A percentile compares a stretch with the other conserved stretches of the same genome.
Evolutionary conservation across 1,140 invertebrate species (phyloP).

Genomic region (Meloidogyne floridensis): DNA sequence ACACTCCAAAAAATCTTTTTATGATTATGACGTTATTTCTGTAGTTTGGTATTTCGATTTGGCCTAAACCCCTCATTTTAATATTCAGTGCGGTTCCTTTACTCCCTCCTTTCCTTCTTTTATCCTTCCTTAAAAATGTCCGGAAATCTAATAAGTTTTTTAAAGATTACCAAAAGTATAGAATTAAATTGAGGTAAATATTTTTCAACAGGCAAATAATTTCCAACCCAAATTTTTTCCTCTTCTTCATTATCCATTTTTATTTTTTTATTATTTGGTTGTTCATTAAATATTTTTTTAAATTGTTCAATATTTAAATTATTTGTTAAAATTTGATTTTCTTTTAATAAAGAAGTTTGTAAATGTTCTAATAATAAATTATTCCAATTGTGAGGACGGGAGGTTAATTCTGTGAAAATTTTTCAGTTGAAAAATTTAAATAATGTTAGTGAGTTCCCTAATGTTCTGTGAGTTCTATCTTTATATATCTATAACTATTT

Average conservation of each 20-base stretch:
- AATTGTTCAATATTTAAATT: slow-evolving; percentile 19
- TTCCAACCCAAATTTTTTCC: slow-evolving; percentile 30
- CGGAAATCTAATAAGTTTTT: no score
- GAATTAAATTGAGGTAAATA: slow-evolving; percentile 30
- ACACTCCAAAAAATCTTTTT: no score
- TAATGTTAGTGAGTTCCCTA: no score
- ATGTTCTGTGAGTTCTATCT: no score
- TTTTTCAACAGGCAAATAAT: slow-evolving; percentile 35
- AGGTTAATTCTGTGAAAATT: not conserved
- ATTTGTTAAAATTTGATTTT: not conserved
- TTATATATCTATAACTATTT: no score
- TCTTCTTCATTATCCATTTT: not conserved
- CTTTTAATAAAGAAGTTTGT: not conserved
- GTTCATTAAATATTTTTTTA: slow-evolving; percentile 7
- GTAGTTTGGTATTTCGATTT: no score
- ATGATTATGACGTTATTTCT: no score
- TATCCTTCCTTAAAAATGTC: no score
- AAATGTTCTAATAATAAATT: not conserved
- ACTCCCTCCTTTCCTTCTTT: no score
- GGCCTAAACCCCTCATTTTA: no score
- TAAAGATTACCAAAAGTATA: slow-evolving; percentile 27
- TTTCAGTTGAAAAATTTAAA: not conserved
- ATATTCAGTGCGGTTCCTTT: no score
- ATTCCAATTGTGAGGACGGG: not conserved
- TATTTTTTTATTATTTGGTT: slow-evolving; percentile 9